Conservation (phyloP, 2,113 vertebrate species). For the Heterotis niloticus region DNA sequence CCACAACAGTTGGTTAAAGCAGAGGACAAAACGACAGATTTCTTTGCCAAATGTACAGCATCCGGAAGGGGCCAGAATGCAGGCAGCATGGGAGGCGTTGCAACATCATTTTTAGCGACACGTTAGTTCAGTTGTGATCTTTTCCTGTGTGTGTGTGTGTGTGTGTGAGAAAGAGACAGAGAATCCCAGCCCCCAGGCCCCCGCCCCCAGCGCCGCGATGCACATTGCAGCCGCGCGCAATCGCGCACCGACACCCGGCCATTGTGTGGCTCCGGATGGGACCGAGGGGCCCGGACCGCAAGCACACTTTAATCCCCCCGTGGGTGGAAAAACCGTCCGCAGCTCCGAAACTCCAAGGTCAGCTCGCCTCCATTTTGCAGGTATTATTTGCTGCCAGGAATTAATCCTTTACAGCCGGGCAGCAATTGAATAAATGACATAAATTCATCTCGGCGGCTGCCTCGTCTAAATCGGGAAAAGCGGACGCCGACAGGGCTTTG, state of each 20-base stretch:
- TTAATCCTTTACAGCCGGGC: not conserved
- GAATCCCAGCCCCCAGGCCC: too few species aligned
- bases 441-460: not conserved
- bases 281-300: conserved; percentile 5
- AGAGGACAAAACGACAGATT: too few species aligned
- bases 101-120: too few species aligned
- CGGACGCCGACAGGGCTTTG: not conserved
- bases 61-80: too few species aligned
- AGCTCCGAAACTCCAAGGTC: conserved; percentile 25
- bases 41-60: too few species aligned
- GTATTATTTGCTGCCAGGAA: conserved; percentile 1
- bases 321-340: not conserved
- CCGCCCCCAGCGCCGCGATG: too few species aligned
- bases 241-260: conserved; percentile 39
- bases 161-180: too few species aligned
- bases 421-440: not conserved
- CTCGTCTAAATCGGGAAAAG: not conserved
- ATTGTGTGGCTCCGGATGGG: conserved; percentile 39
- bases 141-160: too few species aligned
- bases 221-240: conserved; percentile 28
- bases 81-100: too few species aligned
- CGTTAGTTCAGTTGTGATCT: too few species aligned
- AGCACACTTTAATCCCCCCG: conserved; percentile 1
- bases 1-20: too few species aligned
- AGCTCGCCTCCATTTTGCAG: conserved; percentile 33